These are phyloP conservation scores for Montipora capitata DNA, from an alignment of 92 coral and sea anemone species.

Conservation along the genomic window DNA sequence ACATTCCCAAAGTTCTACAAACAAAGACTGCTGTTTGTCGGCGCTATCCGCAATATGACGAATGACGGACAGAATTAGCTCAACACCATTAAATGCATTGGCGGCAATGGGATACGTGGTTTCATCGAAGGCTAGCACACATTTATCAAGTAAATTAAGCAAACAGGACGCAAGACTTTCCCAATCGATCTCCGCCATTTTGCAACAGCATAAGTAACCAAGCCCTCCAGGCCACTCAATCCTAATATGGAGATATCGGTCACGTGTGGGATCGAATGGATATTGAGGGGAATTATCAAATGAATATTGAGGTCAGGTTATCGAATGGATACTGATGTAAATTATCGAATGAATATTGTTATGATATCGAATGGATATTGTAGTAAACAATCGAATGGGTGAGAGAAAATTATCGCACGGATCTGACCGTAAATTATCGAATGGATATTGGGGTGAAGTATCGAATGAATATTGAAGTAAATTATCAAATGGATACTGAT, in stretches of 20 bases:
- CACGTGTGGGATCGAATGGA: background rate
- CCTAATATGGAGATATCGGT: background rate
- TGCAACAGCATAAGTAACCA: background rate
- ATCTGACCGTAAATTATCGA: too few species aligned
- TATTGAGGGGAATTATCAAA: background rate
- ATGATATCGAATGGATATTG: too few species aligned
- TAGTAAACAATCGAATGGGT: background rate
- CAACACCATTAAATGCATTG: constrained; percentile 28
- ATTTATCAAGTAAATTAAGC: constrained; percentile 52
- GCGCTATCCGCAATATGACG: constrained; percentile 6
- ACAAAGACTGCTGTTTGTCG: constrained; percentile 11
- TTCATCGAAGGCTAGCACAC: constrained; percentile 46
- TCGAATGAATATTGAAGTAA: too few species aligned
- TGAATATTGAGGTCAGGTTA: background rate
- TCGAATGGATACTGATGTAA: too few species aligned
- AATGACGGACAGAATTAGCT: constrained; percentile 10
- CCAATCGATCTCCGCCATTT: constrained; percentile 40
- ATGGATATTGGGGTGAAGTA: too few species aligned
- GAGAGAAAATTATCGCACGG: background rate
- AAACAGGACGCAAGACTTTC: constrained; percentile 36
- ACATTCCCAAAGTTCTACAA: background rate
- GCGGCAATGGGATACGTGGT: constrained; percentile 53
- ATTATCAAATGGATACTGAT: too few species aligned
- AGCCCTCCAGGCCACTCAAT: background rate
- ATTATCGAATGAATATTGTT: too few species aligned